These are phyloP conservation scores for Lasioglossum marginatum DNA, from an alignment of 2,888 invertebrate species.

Conservation along the genomic window DNA sequence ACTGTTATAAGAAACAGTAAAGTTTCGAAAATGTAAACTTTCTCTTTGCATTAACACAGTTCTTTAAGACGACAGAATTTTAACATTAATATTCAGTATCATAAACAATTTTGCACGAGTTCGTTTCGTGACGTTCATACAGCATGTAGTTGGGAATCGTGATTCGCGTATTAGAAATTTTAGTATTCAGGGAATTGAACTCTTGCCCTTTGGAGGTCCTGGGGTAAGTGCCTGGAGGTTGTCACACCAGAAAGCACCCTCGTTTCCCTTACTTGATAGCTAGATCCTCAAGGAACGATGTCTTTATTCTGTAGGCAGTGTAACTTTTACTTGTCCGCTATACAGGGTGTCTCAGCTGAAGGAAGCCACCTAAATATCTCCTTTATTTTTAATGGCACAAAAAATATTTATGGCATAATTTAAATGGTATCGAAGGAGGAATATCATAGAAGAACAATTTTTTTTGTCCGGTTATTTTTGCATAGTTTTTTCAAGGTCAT, in stretches of 20 bases:
- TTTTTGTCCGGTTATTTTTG: no score
- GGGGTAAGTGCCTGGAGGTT: not conserved
- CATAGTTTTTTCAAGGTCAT: no score
- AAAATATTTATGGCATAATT: no score
- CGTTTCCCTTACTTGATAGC: not conserved
- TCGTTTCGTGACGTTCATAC: no score
- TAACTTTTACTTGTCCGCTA: not conserved
- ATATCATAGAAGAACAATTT: no score
- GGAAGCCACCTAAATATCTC: no score
- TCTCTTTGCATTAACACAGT: not conserved
- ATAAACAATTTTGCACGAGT: not conserved
- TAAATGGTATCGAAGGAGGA: no score
- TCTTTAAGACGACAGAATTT: not conserved
- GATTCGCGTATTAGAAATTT: constrained; percentile 6
- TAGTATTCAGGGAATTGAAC: not conserved
- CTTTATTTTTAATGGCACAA: no score
- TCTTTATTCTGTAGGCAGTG: not conserved
- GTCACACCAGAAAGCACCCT: constrained; percentile 1
- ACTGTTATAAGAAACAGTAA: not conserved
- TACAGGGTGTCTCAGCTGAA: no score
- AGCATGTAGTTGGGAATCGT: not conserved
- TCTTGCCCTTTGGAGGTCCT: not conserved
- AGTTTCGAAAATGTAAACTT: not conserved
- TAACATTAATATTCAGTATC: not conserved
- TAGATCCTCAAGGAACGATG: no score